Evolutionary conservation across 2,113 vertebrate genomes (phyloP), one percentile per base, ranked within the genome.

Genomic region (Trematomus loennbergii): DNA sequence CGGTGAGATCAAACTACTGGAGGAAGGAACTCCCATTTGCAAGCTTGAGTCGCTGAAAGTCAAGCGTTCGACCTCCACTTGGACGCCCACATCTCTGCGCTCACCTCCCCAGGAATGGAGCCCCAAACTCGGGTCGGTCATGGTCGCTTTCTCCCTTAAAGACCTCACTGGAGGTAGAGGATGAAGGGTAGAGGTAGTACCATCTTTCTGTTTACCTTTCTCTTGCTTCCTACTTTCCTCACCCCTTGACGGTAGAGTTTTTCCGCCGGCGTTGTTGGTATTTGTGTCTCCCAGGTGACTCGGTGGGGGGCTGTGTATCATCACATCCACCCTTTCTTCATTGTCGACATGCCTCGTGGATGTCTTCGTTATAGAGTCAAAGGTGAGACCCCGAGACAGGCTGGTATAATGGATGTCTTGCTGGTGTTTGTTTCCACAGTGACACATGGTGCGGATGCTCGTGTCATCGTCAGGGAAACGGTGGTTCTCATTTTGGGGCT

Each of bases 41-140:
- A 95, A 94, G 73, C 92, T 93, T 57, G 96, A 96, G 59, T 96
- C 96, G 18, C 95, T 97, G 53, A 94, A 94, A 8, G 94, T 93
- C 0, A 95, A 95, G 59, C 85, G 93, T 83, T 94, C 95, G 54
- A 94, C 94, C 72, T 95, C 94, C 0, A 96, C 95, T 86, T 99
- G 97, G 43, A 97, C 91, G 25, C 94, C 97, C 0, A 95, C 96
- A 22, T 98, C 97, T 58, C 85, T 93, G 69, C 46, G 86, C 2
- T 88, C 89, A 60, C 82, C 92, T 59, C 3, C 36, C 13, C 9
- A 3, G 18, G 5, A 46, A 72, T 67, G 33, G 18, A 75, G 79
- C 12, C 33, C 71, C 15, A 89, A 92, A 0, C 61, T 18, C 25
- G 84, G 81, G 48, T 86, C 79, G 0, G 96, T 97, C 96, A 97